phyloP scores from a whole-genome alignment of 1,140 invertebrate genomes.

The Camponotus vicinus region DNA sequence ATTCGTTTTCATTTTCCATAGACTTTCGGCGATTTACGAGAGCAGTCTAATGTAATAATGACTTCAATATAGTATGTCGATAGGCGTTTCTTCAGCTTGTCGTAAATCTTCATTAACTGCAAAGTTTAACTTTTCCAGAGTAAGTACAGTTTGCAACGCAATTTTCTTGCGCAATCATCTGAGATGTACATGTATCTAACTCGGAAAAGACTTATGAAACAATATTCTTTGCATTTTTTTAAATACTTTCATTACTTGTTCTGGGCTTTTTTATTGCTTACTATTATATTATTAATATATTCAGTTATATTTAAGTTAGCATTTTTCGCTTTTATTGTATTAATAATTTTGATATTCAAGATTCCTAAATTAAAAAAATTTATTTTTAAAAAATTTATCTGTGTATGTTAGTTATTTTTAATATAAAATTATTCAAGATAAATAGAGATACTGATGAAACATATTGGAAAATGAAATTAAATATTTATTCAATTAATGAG shows the following conservation, averaged over 20 bases:
- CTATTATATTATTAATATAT: background rate
- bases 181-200: background rate
- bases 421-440: background rate
- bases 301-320: background rate
- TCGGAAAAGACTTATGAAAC: background rate
- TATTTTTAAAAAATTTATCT: slow-evolving; percentile 17
- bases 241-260: background rate
- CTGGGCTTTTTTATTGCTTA: background rate
- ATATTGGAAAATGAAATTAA: background rate
- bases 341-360: background rate
- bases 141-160: background rate
- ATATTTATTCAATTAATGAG: background rate
- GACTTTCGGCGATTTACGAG: slow-evolving; percentile 40
- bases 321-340: background rate
- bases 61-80: background rate
- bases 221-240: background rate
- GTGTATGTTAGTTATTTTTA: background rate
- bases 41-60: slow-evolving; percentile 42
- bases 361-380: background rate
- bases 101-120: slow-evolving; percentile 55
- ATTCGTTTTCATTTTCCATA: slow-evolving; percentile 54
- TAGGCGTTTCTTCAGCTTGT: slow-evolving; percentile 7
- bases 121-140: slow-evolving; percentile 16
- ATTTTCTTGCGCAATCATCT: background rate
- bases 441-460: background rate